These are phyloP conservation scores for Upupa epops DNA, from an alignment of 2,113 vertebrate species.

Conservation along the genomic window DNA sequence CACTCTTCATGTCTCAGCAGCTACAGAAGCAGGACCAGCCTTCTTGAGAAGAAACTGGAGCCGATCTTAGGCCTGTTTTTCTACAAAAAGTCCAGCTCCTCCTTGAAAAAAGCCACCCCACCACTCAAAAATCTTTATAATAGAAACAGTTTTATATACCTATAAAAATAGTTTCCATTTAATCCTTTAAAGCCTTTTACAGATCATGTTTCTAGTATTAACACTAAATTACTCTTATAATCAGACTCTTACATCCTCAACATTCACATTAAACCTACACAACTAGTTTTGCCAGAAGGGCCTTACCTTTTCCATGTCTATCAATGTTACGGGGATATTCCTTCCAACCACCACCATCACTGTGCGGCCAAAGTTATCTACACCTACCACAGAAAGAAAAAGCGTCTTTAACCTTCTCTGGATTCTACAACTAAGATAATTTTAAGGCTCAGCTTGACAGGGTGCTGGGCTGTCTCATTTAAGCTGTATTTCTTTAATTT, in stretches of 20 bases:
- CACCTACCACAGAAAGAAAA: slow-evolving; percentile 76
- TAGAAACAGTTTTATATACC: not conserved
- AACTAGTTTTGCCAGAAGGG: not conserved
- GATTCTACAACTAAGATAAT: no score
- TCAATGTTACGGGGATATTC: slow-evolving; percentile 93
- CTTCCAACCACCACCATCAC: slow-evolving; percentile 96
- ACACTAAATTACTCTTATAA: not conserved
- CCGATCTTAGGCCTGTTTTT: not conserved
- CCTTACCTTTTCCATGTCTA: slow-evolving; percentile 96
- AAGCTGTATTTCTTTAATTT: no score
- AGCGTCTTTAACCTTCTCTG: not conserved
- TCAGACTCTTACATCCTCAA: not conserved
- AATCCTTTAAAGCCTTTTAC: not conserved
- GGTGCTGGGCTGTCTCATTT: no score
- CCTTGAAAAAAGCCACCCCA: not conserved
- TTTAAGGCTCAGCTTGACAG: no score
- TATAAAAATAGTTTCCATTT: not conserved
- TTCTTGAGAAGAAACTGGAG: not conserved
- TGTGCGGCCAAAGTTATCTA: slow-evolving; percentile 90
- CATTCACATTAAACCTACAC: not conserved
- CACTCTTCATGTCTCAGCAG: not conserved
- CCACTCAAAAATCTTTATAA: not conserved
- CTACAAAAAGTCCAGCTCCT: not conserved
- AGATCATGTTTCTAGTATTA: not conserved
- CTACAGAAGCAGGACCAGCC: not conserved